A percentile compares a stretch with the other conserved stretches of the same genome.
Evolutionary conservation across 2,797 vertebrate genomes (phyloP).

Genomic region (Channallabes apus): DNA sequence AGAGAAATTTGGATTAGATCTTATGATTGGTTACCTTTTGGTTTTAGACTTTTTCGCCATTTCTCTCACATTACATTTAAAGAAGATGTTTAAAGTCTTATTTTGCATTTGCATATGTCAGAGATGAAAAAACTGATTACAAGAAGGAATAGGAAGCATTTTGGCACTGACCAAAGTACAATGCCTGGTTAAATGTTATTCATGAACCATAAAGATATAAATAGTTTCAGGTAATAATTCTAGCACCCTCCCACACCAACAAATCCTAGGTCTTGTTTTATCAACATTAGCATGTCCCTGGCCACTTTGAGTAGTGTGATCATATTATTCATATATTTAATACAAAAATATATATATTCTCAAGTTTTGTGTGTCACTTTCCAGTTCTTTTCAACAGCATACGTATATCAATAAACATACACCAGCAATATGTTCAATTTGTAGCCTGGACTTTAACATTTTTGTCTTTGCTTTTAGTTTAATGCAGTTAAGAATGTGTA

Average conservation of each 20-base stretch:
- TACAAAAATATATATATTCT: not conserved
- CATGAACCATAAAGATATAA: constrained; percentile 37
- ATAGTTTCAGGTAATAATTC: constrained; percentile 9
- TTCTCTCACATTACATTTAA: not conserved
- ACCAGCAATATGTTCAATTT: constrained; percentile 12
- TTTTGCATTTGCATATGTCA: not conserved
- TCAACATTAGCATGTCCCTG: not conserved
- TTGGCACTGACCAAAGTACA: constrained; percentile 44
- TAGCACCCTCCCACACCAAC: too few relatives aligned
- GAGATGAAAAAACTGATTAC: not conserved
- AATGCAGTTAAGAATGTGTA: constrained; percentile 45
- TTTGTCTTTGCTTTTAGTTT: constrained; percentile 36
- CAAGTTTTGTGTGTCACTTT: not conserved
- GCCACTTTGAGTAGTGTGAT: not conserved
- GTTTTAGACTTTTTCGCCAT: not conserved
- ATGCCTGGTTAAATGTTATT: constrained; percentile 42
- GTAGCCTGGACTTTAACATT: constrained; percentile 25
- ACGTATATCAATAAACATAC: not conserved
- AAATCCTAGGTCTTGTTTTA: not conserved
- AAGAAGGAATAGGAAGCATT: constrained; percentile 27
- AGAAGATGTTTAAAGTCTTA: not conserved
- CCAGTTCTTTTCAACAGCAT: not conserved
- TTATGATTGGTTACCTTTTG: not conserved
- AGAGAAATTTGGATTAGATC: not conserved
- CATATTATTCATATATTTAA: not conserved